Conservation (phyloP, 1,140 invertebrate species). For the Temnothorax longispinosus region DNA sequence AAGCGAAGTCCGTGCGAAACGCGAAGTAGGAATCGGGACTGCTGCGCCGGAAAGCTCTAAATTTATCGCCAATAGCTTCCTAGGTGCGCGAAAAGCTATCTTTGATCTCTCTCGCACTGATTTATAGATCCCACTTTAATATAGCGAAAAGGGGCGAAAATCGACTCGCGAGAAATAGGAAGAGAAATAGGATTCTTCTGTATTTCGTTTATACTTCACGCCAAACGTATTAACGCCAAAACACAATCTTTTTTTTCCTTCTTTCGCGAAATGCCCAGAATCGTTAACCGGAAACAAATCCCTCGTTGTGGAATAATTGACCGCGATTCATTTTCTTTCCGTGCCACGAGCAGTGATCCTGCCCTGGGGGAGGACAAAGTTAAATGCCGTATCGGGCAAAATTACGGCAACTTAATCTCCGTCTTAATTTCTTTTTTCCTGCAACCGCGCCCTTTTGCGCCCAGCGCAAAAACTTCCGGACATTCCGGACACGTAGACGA, state of each 20-base stretch:
- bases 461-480: neutral
- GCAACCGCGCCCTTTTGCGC: neutral
- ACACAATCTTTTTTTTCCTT: neutral
- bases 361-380: neutral
- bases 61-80: constrained; percentile 49
- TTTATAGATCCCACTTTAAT: constrained; percentile 40
- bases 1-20: constrained; percentile 8
- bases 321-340: constrained; percentile 18
- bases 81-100: constrained; percentile 33
- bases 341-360: neutral
- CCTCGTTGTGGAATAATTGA: constrained; percentile 53
- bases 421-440: constrained; percentile 59
- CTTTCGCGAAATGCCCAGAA: neutral
- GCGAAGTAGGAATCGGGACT: constrained; percentile 6
- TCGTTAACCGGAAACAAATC: neutral
- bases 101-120: constrained; percentile 36
- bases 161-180: constrained; percentile 24
- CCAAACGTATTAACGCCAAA: neutral
- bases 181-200: constrained; percentile 42
- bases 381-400: constrained; percentile 69
- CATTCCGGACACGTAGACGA: constrained; percentile 66
- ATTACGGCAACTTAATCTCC: constrained; percentile 75
- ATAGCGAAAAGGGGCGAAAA: constrained; percentile 5
- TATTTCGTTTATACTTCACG: neutral
- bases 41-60: constrained; percentile 44